Evolutionary conservation across 2,113 vertebrate genomes (phyloP).

Genomic region (Amphiprion ocellaris): DNA sequence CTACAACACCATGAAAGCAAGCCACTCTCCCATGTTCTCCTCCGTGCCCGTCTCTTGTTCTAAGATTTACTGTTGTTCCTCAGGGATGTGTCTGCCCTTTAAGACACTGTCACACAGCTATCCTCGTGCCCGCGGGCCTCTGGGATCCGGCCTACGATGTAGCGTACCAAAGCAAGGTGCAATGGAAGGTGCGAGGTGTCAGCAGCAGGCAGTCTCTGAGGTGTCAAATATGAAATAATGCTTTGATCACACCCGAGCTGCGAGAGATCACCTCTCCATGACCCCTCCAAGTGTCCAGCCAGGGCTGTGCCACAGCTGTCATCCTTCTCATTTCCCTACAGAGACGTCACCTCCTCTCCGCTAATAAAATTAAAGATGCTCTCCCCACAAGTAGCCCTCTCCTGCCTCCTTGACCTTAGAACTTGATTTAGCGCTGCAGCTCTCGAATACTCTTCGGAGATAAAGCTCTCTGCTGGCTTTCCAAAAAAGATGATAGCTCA

Average conservation of each 20-base stretch:
- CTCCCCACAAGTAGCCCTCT: constrained; percentile 36
- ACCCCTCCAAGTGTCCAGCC: constrained; percentile 57
- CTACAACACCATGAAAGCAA: too few species aligned
- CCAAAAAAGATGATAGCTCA: constrained; percentile 43
- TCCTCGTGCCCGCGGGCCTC: constrained; percentile 43
- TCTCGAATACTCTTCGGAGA: constrained; percentile 42
- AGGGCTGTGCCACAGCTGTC: constrained; percentile 59
- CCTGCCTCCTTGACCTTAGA: constrained; percentile 58
- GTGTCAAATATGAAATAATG: constrained; percentile 75
- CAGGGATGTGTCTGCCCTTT: constrained; percentile 67
- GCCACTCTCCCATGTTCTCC: too few species aligned
- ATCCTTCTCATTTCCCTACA: constrained; percentile 62
- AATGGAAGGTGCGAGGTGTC: constrained; percentile 49
- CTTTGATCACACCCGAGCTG: constrained; percentile 59
- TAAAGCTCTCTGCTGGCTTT: constrained; percentile 36
- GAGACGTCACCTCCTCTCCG: constrained; percentile 47
- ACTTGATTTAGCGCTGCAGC: constrained; percentile 32
- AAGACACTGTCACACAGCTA: constrained; percentile 64
- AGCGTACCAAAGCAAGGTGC: constrained; percentile 30
- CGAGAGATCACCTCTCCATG: constrained; percentile 50
- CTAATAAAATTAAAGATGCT: constrained; percentile 66
- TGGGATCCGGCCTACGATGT: constrained; percentile 27
- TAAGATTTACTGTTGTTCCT: constrained; percentile 64
- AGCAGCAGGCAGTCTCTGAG: constrained; percentile 52
- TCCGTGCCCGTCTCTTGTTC: constrained; percentile 14